Evolutionary conservation across 1,140 invertebrate species (phyloP), one percentile per base, ranked within the genome.

Genomic region (Maconellicoccus hirsutus): DNA sequence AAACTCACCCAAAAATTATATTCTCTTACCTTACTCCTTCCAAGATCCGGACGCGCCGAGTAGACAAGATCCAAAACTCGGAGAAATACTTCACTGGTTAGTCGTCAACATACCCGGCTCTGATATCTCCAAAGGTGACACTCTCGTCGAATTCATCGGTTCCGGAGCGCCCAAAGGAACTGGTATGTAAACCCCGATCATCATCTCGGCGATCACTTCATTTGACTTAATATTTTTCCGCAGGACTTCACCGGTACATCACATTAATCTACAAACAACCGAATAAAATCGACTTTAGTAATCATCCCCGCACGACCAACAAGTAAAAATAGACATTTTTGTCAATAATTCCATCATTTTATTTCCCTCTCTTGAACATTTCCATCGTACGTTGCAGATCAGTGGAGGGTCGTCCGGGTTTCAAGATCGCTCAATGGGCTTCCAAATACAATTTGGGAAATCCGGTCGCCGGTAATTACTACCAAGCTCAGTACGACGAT

Each of bases 31-130:
- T 12, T 14, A 52, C 42, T 19, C n/a, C 6, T 52, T 8, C 3
- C 10, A 52, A 90, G 93, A 96, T 87, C 92, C 92, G 1, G 93
- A 96, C 83, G 92, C 93, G 14, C 93, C 93, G 14, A 91, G 87
- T 76, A 85, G 92, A 4, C 81, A 85, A 6, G 82, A 89, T 33
- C 90, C 87, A 0, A 89, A 84, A 71, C 89, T 86, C 75, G 82
- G 92, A 1, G 93, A 96, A 81, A 94, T 89, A 87, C 89, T 92
- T 76, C 94, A 96, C 79, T 97, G 94, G 93, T 79, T 96, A 2
- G 89, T 97, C 0, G 89, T 84, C 6, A 98, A 98, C 77, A 93
- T 98, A 76, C 91, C 91, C 3, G 93, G 89, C 19, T 81, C 80
- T 72, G 82, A 91, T 66, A 78, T 97, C 0, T 75, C 77, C 0